These are phyloP conservation scores for Apotomis capreana DNA, from an alignment of 2,888 invertebrate genomes.

Conservation along the genomic window DNA sequence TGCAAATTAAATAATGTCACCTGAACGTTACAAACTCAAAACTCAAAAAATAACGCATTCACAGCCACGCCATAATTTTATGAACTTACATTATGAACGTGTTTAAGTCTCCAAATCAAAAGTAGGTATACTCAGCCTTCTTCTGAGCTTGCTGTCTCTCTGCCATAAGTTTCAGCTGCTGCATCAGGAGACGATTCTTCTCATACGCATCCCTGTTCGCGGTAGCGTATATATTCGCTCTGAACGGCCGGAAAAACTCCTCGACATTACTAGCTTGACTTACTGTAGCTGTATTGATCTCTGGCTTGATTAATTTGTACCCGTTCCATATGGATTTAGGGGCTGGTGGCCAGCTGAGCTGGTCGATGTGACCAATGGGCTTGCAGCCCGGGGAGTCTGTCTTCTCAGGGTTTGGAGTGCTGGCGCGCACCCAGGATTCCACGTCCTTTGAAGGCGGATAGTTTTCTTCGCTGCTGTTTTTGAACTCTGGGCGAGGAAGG, in stretches of 20 bases:
- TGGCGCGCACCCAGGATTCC: constrained; percentile 9
- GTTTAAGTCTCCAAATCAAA: background rate
- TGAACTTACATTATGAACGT: no score
- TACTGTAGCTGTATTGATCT: constrained; percentile 15
- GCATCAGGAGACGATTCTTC: constrained; percentile 7
- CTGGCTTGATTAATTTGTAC: constrained; percentile 34
- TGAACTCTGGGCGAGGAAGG: constrained; percentile 11
- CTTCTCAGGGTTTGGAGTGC: constrained; percentile 18
- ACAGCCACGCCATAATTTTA: no score
- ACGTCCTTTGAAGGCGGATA: background rate
- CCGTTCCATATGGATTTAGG: constrained; percentile 50
- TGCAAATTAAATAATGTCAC: no score
- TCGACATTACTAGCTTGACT: constrained; percentile 42
- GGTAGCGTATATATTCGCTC: constrained; percentile 19
- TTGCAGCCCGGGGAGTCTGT: constrained; percentile 40
- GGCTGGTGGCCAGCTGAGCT: constrained; percentile 49
- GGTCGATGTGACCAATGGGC: constrained; percentile 42
- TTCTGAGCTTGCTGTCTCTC: no score
- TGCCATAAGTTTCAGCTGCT: background rate
- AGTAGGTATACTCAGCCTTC: constrained; percentile 11
- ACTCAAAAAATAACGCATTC: no score
- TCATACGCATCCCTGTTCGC: background rate
- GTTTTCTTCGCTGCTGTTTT: background rate
- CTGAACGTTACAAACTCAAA: no score
- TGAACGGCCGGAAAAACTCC: constrained; percentile 47